Conservation (phyloP, 2,888 invertebrate genomes). For the Eupithecia dodoneata region DNA sequence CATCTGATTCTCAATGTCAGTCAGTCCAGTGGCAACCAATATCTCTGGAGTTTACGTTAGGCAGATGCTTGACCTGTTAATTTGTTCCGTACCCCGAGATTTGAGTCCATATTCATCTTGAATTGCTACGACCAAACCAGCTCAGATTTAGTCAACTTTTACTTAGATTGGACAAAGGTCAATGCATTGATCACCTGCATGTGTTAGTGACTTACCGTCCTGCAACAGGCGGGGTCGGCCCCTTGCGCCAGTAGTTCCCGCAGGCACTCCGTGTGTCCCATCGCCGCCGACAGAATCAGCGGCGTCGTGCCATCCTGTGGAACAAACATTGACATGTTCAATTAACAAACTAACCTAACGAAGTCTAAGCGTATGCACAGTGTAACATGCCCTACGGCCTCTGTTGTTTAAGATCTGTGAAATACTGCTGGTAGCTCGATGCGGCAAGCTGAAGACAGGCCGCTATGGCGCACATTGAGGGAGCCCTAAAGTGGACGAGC, state of each 20-base stretch:
- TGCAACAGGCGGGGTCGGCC: conserved; percentile 92
- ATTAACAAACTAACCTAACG: not conserved
- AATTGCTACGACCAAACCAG: not conserved
- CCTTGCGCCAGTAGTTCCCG: conserved; percentile 94
- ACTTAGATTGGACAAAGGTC: not conserved
- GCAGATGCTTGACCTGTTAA: not conserved
- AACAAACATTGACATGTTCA: not conserved
- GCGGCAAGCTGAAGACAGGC: not conserved
- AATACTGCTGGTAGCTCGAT: not conserved
- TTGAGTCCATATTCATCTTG: not conserved
- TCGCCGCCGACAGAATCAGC: conserved; percentile 94
- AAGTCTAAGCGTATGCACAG: not conserved
- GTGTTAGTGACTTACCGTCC: conserved; percentile 84
- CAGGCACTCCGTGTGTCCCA: conserved; percentile 95
- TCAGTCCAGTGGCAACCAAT: not conserved
- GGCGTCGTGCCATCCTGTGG: conserved; percentile 96
- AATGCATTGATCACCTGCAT: not conserved
- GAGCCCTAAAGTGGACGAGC: not conserved
- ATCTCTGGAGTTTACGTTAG: not conserved
- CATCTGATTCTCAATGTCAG: not conserved
- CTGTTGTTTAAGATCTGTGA: not conserved
- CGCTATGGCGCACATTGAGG: not conserved
- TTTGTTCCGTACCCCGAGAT: not conserved
- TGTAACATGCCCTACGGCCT: not conserved
- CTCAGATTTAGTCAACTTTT: not conserved